Evolutionary conservation across 2,797 vertebrate genomes (phyloP).

Genomic region (Notamacropus eugenii): DNA sequence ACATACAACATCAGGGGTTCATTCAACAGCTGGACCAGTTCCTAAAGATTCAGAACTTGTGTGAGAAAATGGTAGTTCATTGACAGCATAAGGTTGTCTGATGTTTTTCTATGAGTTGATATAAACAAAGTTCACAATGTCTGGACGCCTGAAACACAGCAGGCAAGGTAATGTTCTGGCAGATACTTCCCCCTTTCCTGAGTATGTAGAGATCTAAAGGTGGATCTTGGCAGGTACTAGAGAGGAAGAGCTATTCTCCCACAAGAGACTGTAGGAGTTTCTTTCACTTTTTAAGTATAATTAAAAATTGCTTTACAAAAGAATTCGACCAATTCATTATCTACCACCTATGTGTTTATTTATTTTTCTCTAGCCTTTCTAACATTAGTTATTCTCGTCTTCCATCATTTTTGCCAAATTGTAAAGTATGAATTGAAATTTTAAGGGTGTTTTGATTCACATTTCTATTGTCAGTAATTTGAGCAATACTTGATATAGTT

Average conservation of each 20-base stretch:
- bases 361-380: not conserved
- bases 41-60: constrained; percentile 99
- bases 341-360: not conserved
- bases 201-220: constrained; percentile 95
- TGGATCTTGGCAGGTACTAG: constrained; percentile 86
- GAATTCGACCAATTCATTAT: not conserved
- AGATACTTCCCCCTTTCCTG: constrained; percentile 95
- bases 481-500: not conserved
- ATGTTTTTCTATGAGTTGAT: constrained; percentile 98
- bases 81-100: constrained; percentile 97
- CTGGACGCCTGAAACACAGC: constrained; percentile 97
- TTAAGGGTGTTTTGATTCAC: not conserved
- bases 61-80: constrained; percentile 96
- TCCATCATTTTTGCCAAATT: not conserved
- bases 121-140: constrained; percentile 98
- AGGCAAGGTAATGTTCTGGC: constrained; percentile 97
- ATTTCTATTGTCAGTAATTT: not conserved
- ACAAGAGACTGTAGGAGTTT: not conserved
- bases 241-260: constrained; percentile 79
- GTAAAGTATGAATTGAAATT: not conserved
- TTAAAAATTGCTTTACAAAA: not conserved
- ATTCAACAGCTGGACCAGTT: constrained; percentile 96
- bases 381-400: not conserved
- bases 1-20: constrained; percentile 96
- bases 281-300: not conserved